A percentile compares a stretch with the other conserved stretches of the same genome.
Evolutionary conservation across 2,113 vertebrate species (phyloP).

Genomic region (Phocoena phocoena): DNA sequence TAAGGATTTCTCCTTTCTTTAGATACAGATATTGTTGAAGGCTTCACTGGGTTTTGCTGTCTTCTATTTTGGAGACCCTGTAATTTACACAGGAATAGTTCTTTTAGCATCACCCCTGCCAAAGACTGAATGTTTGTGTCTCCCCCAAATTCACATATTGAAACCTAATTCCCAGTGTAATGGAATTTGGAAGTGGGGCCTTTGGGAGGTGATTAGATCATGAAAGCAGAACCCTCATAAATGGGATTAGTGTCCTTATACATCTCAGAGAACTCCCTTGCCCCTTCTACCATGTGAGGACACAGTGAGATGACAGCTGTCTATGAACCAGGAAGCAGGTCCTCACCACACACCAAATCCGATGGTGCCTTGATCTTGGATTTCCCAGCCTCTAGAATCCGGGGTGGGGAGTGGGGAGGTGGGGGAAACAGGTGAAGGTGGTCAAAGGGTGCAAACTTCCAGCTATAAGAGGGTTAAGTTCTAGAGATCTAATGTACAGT

Average conservation of each 20-base stretch:
- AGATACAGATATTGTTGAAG: background rate
- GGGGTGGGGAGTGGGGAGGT: background rate
- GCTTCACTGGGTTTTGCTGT: background rate
- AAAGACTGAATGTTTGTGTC: background rate
- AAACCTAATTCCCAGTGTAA: background rate
- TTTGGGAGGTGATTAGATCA: background rate
- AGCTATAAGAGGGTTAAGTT: background rate
- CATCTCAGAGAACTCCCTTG: background rate
- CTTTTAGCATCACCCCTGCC: background rate
- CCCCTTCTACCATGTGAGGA: background rate
- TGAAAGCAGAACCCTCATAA: background rate
- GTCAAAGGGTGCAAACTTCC: background rate
- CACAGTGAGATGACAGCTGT: background rate
- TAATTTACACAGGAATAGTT: background rate
- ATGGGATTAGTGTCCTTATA: background rate
- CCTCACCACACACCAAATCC: background rate
- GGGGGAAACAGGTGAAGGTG: background rate
- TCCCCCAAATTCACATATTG: background rate
- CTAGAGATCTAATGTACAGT: background rate
- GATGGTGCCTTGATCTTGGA: background rate
- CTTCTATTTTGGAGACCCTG: background rate
- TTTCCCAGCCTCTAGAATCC: background rate
- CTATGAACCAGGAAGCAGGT: background rate
- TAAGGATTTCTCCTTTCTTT: background rate
- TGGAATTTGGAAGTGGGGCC: background rate